Conservation (phyloP, 1,140 invertebrate genomes). For the Paraescarpia echinospica region DNA sequence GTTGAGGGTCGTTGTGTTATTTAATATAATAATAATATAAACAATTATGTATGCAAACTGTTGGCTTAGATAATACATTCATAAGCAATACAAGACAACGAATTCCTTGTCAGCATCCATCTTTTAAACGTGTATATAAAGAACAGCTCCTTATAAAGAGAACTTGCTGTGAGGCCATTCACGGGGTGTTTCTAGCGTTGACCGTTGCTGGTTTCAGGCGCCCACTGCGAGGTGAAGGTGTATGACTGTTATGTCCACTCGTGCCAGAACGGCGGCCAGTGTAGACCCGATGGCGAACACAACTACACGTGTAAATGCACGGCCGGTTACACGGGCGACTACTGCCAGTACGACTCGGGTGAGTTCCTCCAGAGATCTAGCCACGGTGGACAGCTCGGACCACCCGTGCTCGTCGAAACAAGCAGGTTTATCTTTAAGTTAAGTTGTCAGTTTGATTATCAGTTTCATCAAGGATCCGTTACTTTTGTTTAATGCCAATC, state of each 20-base stretch:
- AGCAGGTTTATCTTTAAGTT: too few relatives aligned
- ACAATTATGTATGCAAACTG: background rate
- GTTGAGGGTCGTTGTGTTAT: background rate
- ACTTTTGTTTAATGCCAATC: too few relatives aligned
- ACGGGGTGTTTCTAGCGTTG: background rate
- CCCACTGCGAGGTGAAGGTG: conserved; percentile 9
- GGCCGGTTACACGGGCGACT: conserved; percentile 14
- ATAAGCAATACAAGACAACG: background rate
- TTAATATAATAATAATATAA: too few relatives aligned
- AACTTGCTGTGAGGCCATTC: background rate
- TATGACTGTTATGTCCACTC: conserved; percentile 18
- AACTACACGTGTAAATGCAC: conserved; percentile 14
- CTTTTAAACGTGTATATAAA: too few relatives aligned
- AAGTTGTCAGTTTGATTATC: too few relatives aligned
- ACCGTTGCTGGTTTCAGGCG: background rate
- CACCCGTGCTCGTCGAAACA: too few relatives aligned
- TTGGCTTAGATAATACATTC: background rate
- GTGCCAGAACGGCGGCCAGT: conserved; percentile 14
- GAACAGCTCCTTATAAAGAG: background rate
- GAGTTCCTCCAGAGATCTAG: background rate
- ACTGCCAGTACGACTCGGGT: conserved; percentile 17
- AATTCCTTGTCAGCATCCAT: background rate
- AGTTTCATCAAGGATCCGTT: too few relatives aligned
- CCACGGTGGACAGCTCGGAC: too few relatives aligned
- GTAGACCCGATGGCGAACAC: background rate